phyloP scores from a whole-genome alignment of 2,113 vertebrate species.

The Scomber japonicus region DNA sequence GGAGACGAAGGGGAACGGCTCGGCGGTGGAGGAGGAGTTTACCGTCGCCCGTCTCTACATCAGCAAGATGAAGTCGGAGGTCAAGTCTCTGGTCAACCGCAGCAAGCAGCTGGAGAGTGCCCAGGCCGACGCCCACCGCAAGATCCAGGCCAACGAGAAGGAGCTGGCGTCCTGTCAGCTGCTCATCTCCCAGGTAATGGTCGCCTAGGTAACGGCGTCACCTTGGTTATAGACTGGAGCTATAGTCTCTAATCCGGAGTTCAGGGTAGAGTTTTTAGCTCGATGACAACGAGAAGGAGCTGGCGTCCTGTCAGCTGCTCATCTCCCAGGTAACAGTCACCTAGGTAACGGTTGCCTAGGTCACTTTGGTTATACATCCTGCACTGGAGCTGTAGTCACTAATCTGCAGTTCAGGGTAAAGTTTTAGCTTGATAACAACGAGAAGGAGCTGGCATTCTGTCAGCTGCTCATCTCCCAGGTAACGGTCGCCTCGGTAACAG shows the following conservation, averaged over 20 bases:
- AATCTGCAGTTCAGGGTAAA: no score
- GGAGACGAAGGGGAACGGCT: constrained; percentile 86
- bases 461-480: constrained; percentile 94
- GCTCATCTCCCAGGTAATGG: constrained; percentile 90
- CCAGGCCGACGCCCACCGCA: constrained; percentile 90
- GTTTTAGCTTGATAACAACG: constrained; percentile 82
- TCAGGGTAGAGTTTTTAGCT: no score
- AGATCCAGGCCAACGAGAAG: constrained; percentile 93
- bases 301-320: constrained; percentile 92
- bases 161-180: constrained; percentile 93
- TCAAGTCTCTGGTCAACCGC: constrained; percentile 93
- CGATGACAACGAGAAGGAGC: constrained; percentile 92
- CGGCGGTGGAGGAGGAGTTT: constrained; percentile 93
- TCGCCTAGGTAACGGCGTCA: background rate
- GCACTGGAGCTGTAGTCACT: no score
- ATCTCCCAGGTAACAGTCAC: constrained; percentile 88
- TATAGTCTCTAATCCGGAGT: no score
- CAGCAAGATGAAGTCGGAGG: constrained; percentile 95
- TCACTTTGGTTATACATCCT: no score
- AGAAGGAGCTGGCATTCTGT: constrained; percentile 92
- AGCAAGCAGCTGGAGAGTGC: constrained; percentile 92
- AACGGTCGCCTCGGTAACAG: background rate
- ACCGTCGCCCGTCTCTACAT: constrained; percentile 93
- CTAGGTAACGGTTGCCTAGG: background rate
- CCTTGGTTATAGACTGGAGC: no score